phyloP scores from a whole-genome alignment of 2,797 vertebrate genomes.

The Anguilla anguilla region DNA sequence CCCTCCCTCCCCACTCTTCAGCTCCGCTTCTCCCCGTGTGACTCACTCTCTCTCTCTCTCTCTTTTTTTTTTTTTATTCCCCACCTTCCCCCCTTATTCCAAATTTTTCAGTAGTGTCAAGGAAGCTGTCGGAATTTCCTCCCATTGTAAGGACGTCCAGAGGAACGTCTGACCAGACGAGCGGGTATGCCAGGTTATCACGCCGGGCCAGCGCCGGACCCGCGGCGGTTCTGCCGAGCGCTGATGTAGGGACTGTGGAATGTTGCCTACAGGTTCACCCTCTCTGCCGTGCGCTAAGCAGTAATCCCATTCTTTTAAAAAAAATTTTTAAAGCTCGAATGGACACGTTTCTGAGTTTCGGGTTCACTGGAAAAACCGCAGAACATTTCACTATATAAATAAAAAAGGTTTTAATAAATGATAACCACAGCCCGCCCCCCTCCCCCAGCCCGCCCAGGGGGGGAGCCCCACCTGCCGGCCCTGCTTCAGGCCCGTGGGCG shows the following conservation, averaged over 20 bases:
- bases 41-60: conserved; percentile 51
- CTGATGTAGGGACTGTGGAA: conserved; percentile 28
- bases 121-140: conserved; percentile 70
- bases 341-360: neutral
- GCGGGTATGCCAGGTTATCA: conserved; percentile 41
- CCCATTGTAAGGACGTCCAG: conserved; percentile 63
- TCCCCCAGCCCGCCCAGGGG: too few species aligned
- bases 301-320: too few species aligned
- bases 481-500: conserved; percentile 90
- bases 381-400: neutral
- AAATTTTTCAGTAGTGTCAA: conserved; percentile 49
- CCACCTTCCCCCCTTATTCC: conserved; percentile 27
- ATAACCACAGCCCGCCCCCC: too few species aligned
- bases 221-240: conserved; percentile 34
- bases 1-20: conserved; percentile 54
- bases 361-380: neutral
- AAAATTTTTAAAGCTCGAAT: conserved; percentile 11
- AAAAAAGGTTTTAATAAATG: too few species aligned
- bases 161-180: conserved; percentile 39
- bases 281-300: neutral
- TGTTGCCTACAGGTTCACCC: conserved; percentile 28
- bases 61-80: conserved; percentile 11
- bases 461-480: conserved; percentile 86
- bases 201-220: conserved; percentile 18
- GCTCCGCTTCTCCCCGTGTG: conserved; percentile 64